These are phyloP conservation scores for Lethenteron camtschaticum DNA, from an alignment of 2,113 vertebrate genomes.

Conservation along the genomic window DNA sequence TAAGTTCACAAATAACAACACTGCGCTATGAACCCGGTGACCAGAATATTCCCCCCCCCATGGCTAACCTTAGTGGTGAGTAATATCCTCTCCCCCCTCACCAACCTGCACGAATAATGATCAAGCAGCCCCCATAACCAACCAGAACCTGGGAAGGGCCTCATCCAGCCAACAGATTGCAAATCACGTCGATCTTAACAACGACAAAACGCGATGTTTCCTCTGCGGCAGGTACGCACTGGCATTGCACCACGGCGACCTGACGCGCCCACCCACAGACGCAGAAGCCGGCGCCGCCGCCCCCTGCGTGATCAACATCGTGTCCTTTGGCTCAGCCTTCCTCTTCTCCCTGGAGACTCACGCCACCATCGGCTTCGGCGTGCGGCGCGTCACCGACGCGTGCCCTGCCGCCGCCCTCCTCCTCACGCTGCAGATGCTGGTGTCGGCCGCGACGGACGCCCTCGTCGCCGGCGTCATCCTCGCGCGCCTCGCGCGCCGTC, in stretches of 20 bases:
- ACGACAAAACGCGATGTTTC: too few relatives aligned
- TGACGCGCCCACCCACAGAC: conserved; percentile 16
- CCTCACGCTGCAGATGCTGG: conserved; percentile 64
- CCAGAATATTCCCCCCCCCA: too few relatives aligned
- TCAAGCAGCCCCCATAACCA: too few relatives aligned
- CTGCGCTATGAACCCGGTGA: too few relatives aligned
- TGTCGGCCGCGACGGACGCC: conserved; percentile 66
- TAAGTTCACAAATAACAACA: too few relatives aligned
- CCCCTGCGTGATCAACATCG: conserved; percentile 52
- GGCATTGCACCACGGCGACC: conserved; percentile 47
- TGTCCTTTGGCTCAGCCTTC: conserved; percentile 66
- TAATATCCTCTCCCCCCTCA: too few relatives aligned
- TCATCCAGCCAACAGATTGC: too few relatives aligned
- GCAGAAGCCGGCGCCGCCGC: conserved; percentile 19
- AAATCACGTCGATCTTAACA: too few relatives aligned
- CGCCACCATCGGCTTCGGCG: conserved; percentile 70
- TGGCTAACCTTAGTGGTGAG: too few relatives aligned
- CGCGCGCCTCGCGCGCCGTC: conserved; percentile 77
- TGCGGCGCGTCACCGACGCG: conserved; percentile 60
- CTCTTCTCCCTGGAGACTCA: conserved; percentile 69
- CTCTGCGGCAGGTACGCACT: conserved; percentile 11
- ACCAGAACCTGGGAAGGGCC: too few relatives aligned
- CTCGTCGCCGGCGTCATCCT: conserved; percentile 69
- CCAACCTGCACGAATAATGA: too few relatives aligned
- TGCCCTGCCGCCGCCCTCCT: conserved; percentile 60